These are phyloP conservation scores for Rhodinocichla rosea DNA, from an alignment of 2,113 vertebrate genomes.

Conservation along the genomic window DNA sequence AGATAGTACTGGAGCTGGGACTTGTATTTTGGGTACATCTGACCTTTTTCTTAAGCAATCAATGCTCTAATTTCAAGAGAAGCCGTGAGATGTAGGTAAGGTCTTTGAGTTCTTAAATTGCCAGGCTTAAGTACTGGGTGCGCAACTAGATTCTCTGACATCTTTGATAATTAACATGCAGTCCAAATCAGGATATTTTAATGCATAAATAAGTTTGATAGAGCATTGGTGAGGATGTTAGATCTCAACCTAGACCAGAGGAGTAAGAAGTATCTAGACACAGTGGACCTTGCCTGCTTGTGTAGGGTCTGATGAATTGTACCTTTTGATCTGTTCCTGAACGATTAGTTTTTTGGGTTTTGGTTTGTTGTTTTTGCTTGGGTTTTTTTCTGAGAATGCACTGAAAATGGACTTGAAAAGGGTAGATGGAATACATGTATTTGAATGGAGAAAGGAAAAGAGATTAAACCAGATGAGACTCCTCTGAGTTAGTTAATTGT, in stretches of 20 bases:
- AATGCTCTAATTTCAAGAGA: not conserved
- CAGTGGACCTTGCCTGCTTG: not conserved
- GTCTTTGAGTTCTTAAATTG: not conserved
- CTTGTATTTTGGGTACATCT: not conserved
- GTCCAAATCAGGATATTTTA: not conserved
- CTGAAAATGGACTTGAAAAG: not conserved
- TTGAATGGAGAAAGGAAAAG: conserved; percentile 27
- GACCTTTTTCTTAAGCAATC: not conserved
- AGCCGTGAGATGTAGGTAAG: not conserved
- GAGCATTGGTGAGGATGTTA: not conserved
- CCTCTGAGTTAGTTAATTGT: not conserved
- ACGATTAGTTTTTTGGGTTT: not conserved
- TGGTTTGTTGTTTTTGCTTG: not conserved
- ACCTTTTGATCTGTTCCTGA: not conserved
- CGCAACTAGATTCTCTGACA: not conserved
- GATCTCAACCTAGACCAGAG: not conserved
- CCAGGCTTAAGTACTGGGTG: not conserved
- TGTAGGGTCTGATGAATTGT: not conserved
- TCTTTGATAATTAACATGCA: not conserved
- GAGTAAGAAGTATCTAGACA: not conserved
- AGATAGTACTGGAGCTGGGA: not conserved
- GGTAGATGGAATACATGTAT: not conserved
- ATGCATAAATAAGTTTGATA: not conserved
- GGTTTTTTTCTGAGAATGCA: not conserved
- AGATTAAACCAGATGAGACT: not conserved